Conservation (phyloP, 2,113 vertebrate genomes). For the Heterochromis multidens region DNA sequence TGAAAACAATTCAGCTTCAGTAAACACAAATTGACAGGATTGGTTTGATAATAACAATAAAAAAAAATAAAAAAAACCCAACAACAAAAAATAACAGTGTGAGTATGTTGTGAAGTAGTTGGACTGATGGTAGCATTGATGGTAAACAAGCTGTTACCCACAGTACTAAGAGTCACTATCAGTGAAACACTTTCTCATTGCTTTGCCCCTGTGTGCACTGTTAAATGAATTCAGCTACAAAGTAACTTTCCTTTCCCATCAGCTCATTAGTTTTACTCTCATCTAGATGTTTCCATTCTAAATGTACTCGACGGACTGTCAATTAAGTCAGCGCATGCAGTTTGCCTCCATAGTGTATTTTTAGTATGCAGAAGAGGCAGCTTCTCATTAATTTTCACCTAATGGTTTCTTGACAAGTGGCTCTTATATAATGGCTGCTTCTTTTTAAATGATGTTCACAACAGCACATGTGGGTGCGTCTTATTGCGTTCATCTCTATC, state of each 20-base stretch:
- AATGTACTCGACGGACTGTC: neutral
- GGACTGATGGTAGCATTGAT: neutral
- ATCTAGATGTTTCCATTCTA: neutral
- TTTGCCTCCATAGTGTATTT: neutral
- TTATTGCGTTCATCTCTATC: neutral
- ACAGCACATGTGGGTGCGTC: neutral
- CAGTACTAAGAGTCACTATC: neutral
- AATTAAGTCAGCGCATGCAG: neutral
- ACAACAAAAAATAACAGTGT: too few species aligned
- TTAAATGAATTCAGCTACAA: rapidly evolving
- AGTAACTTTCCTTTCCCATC: neutral
- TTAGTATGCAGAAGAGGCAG: neutral
- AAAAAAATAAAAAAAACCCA: too few species aligned
- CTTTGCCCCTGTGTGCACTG: neutral
- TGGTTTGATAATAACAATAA: neutral
- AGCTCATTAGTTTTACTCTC: conserved; percentile 8
- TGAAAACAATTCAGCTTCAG: neutral
- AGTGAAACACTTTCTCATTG: neutral
- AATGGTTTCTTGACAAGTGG: neutral
- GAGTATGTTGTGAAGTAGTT: neutral
- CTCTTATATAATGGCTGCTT: neutral
- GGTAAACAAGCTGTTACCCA: neutral
- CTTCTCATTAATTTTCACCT: neutral
- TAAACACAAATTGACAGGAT: neutral
- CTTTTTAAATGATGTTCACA: neutral